phyloP scores from a whole-genome alignment of 2,113 vertebrate genomes.

The Ictidomys tridecemlineatus region DNA sequence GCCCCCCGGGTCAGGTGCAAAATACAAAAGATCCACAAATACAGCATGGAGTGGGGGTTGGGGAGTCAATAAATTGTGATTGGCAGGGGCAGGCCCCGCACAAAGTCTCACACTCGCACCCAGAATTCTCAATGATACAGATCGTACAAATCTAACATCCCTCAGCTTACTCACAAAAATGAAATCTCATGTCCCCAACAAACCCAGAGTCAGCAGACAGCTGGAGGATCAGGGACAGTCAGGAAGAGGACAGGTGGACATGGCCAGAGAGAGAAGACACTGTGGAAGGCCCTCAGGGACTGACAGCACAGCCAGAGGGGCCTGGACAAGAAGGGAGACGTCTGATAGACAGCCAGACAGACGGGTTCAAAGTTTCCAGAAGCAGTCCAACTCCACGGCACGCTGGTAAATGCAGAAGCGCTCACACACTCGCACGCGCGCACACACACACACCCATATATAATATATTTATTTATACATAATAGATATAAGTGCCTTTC shows the following conservation, averaged over 20 bases:
- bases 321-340: background rate
- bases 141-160: background rate
- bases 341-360: background rate
- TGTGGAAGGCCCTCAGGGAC: background rate
- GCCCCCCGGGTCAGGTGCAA: slow-evolving; percentile 76
- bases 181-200: slow-evolving; percentile 38
- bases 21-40: slow-evolving; percentile 81
- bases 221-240: background rate
- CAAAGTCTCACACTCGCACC: slow-evolving; percentile 20
- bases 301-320: background rate
- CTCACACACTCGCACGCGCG: slow-evolving; percentile 23
- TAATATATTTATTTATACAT: slow-evolving; percentile 85
- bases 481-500: slow-evolving; percentile 85
- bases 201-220: slow-evolving; percentile 38
- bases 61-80: slow-evolving; percentile 10
- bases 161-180: slow-evolving; percentile 31
- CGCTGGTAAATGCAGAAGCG: slow-evolving; percentile 43
- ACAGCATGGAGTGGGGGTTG: slow-evolving; percentile 32
- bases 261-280: background rate
- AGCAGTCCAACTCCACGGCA: slow-evolving; percentile 59
- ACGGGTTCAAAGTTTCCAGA: slow-evolving; percentile 18
- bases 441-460: slow-evolving; percentile 75
- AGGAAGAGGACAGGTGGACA: slow-evolving; percentile 1
- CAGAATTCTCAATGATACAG: slow-evolving; percentile 50
- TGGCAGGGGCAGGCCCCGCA: slow-evolving; percentile 44